A percentile compares a stretch with the other conserved stretches of the same genome.
These are phyloP conservation scores for Salarias fasciatus DNA, from an alignment of 2,797 vertebrate genomes.

Conservation along the genomic window DNA sequence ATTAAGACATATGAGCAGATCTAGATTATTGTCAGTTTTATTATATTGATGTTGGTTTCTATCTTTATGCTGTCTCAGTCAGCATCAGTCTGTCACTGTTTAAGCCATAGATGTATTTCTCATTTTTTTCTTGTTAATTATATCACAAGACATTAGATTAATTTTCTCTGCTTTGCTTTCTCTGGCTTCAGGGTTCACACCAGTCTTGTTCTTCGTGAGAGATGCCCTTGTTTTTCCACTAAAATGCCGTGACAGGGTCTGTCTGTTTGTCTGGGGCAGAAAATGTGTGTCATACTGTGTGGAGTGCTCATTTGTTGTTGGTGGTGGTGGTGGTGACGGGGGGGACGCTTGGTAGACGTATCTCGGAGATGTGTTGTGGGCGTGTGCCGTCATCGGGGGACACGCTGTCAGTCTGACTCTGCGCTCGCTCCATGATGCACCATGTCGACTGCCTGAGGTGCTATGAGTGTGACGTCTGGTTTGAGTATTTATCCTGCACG, in stretches of 20 bases:
- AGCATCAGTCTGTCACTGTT: too few relatives aligned
- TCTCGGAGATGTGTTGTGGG: slow-evolving; percentile 20
- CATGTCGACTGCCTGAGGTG: slow-evolving; percentile 32
- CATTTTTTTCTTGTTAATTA: slow-evolving; percentile 18
- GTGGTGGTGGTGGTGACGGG: slow-evolving; percentile 7
- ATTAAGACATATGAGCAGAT: too few relatives aligned
- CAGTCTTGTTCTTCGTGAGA: slow-evolving; percentile 8
- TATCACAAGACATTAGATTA: slow-evolving; percentile 1
- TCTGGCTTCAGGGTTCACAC: not conserved
- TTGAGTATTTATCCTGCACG: not conserved
- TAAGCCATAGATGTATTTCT: too few relatives aligned
- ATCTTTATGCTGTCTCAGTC: too few relatives aligned
- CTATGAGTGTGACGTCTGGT: slow-evolving; percentile 26
- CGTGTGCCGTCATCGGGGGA: slow-evolving; percentile 12
- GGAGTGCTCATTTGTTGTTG: slow-evolving; percentile 32
- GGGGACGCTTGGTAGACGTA: slow-evolving; percentile 9
- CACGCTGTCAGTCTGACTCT: slow-evolving; percentile 57
- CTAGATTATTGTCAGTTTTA: too few relatives aligned
- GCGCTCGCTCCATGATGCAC: slow-evolving; percentile 43
- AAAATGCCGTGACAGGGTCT: slow-evolving; percentile 29
- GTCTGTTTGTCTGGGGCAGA: slow-evolving; percentile 43
- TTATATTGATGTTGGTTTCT: too few relatives aligned
- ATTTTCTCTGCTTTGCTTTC: slow-evolving; percentile 4
- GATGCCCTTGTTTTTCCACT: slow-evolving; percentile 10
- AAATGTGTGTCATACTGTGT: slow-evolving; percentile 53